A percentile compares a stretch with the other conserved stretches of the same genome.
Evolutionary conservation across 2,113 vertebrate genomes (phyloP).

Genomic region (Athene noctua): DNA sequence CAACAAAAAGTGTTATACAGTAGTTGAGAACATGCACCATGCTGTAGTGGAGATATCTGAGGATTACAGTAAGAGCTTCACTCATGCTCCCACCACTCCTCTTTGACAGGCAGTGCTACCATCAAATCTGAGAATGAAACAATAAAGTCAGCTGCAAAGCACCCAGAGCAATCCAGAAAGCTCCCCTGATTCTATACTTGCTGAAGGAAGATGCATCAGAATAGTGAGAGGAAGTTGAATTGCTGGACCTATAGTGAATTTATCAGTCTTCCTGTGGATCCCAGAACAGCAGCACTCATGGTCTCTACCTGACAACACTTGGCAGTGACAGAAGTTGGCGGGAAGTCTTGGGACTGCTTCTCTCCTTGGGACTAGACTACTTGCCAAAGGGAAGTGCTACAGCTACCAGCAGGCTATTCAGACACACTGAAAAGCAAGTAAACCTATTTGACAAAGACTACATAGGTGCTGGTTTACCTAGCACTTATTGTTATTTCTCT

Average conservation of each 20-base stretch:
- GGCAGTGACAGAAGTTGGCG: not conserved
- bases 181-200: not conserved
- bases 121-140: not conserved
- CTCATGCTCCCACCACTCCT: not conserved
- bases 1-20: too few species aligned
- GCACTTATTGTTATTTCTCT: not conserved
- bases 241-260: not conserved
- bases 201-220: not conserved
- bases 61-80: not conserved
- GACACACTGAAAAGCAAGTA: not conserved
- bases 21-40: too few species aligned
- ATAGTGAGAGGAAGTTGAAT: not conserved
- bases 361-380: not conserved
- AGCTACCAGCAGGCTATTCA: not conserved
- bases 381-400: not conserved
- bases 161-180: not conserved
- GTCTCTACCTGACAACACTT: not conserved
- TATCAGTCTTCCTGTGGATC: not conserved
- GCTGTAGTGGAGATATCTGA: not conserved
- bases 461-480: not conserved
- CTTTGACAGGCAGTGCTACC: not conserved
- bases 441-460: not conserved
- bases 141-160: not conserved
- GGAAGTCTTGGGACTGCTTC: not conserved
- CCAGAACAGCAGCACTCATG: not conserved